phyloP scores from a whole-genome alignment of 2,888 invertebrate species.

The Chloroclystis v-ata region DNA sequence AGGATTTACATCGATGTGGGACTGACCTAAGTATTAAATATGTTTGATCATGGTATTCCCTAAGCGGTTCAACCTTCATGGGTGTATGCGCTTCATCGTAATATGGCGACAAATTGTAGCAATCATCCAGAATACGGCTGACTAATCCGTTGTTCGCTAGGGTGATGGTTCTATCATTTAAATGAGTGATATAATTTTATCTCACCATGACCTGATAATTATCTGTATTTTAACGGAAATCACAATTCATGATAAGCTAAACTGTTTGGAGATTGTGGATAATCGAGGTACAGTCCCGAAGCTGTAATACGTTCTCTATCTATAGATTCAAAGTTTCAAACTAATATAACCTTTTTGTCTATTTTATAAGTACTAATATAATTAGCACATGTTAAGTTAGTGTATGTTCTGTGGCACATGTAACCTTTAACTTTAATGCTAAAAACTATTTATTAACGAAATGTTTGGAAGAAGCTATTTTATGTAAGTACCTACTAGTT shows the following conservation, averaged over 20 bases:
- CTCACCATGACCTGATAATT: slow-evolving; percentile 32
- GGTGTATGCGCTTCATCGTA: slow-evolving; percentile 57
- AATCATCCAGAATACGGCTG: slow-evolving; percentile 66
- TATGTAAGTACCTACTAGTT: too few species aligned
- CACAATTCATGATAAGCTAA: slow-evolving; percentile 1
- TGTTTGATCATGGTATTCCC: slow-evolving; percentile 68
- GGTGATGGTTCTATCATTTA: slow-evolving; percentile 41
- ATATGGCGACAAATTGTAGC: slow-evolving; percentile 68
- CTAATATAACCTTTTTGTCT: too few species aligned
- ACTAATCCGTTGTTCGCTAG: slow-evolving; percentile 50
- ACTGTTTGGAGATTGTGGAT: slow-evolving; percentile 3
- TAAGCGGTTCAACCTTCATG: slow-evolving; percentile 73
- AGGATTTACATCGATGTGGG: slow-evolving; percentile 33
- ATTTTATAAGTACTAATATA: too few species aligned
- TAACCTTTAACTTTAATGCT: too few species aligned
- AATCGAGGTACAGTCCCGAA: background rate
- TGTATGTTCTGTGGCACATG: too few species aligned
- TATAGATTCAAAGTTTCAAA: too few species aligned
- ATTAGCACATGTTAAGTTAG: too few species aligned
- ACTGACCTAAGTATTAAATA: slow-evolving; percentile 59
- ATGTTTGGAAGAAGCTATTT: too few species aligned
- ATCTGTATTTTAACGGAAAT: slow-evolving; percentile 20
- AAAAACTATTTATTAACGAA: too few species aligned
- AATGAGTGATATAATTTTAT: slow-evolving; percentile 37
- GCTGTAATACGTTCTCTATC: too few species aligned